Evolutionary conservation across 1,140 invertebrate species (phyloP).

Genomic region (Andrena cerasifolii): DNA sequence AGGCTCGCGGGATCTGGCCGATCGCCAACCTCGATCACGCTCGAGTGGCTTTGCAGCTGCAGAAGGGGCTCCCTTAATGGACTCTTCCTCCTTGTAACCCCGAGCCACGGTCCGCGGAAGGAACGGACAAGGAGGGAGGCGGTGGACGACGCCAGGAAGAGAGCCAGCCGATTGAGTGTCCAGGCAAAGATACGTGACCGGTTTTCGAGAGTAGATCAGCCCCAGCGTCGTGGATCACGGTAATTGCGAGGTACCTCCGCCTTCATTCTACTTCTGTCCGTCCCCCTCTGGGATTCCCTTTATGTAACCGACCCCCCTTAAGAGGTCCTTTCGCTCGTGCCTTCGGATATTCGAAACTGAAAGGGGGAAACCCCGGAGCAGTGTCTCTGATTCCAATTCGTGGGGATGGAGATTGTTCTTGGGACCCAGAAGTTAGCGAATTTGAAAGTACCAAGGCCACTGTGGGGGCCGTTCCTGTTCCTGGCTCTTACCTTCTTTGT

Average conservation of each 20-base stretch:
- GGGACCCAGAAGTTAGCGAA: too few species aligned
- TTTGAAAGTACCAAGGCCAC: too few species aligned
- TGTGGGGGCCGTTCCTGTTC: too few species aligned
- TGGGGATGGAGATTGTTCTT: not conserved
- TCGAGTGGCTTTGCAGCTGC: conserved; percentile 45
- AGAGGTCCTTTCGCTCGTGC: not conserved
- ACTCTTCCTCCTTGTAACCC: conserved; percentile 68
- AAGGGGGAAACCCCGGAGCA: too few species aligned
- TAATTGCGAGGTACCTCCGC: conserved; percentile 55
- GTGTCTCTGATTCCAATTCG: not conserved
- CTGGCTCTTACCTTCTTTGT: too few species aligned
- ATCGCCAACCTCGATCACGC: conserved; percentile 46
- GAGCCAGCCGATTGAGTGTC: conserved; percentile 66
- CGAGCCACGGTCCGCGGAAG: conserved; percentile 48
- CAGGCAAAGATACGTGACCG: conserved; percentile 67
- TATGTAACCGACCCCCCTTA: not conserved
- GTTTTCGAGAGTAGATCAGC: conserved; percentile 65
- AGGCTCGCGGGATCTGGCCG: conserved; percentile 47
- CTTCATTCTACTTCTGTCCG: not conserved
- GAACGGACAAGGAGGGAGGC: conserved; percentile 16
- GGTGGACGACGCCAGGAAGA: conserved; percentile 33
- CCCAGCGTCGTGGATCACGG: conserved; percentile 52
- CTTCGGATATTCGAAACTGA: not conserved
- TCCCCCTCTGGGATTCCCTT: conserved; percentile 23
- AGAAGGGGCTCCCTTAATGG: conserved; percentile 60